These are phyloP conservation scores for Nannospalax galili DNA, from an alignment of 2,113 vertebrate species.

Conservation along the genomic window DNA sequence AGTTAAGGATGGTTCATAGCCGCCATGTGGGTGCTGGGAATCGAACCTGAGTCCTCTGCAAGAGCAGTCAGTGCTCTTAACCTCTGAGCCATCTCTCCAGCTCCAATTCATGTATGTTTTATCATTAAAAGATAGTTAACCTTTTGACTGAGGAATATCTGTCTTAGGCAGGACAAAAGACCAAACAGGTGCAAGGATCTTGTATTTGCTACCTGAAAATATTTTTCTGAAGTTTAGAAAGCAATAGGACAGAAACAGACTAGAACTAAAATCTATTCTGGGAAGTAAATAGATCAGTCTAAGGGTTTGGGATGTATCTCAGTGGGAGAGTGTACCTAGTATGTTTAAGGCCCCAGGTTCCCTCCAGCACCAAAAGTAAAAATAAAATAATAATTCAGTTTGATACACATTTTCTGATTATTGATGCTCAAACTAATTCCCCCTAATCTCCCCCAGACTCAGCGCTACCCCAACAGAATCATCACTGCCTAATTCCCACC, in stretches of 20 bases:
- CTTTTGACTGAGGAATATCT: not conserved
- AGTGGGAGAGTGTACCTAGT: not conserved
- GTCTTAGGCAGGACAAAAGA: conserved; percentile 3
- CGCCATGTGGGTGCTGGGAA: too few relatives aligned
- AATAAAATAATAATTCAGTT: not conserved
- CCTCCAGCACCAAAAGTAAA: not conserved
- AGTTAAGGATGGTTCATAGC: too few relatives aligned
- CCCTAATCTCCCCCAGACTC: too few relatives aligned
- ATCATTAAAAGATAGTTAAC: conserved; percentile 4
- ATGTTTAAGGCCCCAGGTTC: not conserved
- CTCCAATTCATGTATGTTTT: not conserved
- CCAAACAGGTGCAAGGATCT: not conserved
- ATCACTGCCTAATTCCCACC: not conserved
- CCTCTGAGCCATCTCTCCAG: too few relatives aligned
- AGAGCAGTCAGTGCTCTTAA: too few relatives aligned
- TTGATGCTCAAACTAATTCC: not conserved
- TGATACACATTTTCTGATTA: not conserved
- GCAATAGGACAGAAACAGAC: not conserved
- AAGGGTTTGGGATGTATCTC: not conserved
- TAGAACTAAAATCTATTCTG: not conserved
- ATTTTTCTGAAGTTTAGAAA: conserved; percentile 6
- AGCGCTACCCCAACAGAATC: not conserved
- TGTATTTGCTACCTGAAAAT: not conserved
- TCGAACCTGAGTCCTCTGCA: too few relatives aligned
- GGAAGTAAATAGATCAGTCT: not conserved